Evolutionary conservation across 2,113 vertebrate species (phyloP).

Genomic region (Channa argus): DNA sequence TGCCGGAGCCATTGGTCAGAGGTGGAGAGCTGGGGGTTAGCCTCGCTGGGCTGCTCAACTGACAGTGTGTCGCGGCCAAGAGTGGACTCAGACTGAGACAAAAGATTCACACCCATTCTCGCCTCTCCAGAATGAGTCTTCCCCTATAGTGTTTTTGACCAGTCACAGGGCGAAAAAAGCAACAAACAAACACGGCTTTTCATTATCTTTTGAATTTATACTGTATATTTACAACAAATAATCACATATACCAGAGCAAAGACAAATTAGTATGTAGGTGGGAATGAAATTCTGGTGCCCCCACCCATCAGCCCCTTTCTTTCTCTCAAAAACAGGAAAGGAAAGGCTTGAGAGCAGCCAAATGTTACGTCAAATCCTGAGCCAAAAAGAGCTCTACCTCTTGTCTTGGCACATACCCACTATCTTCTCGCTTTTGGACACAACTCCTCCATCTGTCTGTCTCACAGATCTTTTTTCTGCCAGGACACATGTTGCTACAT

Average conservation of each 20-base stretch:
- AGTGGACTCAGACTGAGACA: conserved; percentile 69
- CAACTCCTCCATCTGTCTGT: conserved; percentile 55
- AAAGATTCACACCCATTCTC: conserved; percentile 77
- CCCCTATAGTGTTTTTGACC: conserved; percentile 32
- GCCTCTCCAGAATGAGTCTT: conserved; percentile 55
- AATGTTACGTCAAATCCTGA: conserved; percentile 44
- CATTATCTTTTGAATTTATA: not conserved
- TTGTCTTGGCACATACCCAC: conserved; percentile 61
- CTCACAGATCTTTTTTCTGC: conserved; percentile 55
- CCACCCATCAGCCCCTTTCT: not conserved
- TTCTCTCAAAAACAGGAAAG: conserved; percentile 15
- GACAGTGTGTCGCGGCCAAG: conserved; percentile 64
- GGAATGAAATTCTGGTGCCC: not conserved
- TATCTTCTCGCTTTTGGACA: conserved; percentile 57
- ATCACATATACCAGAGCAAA: not conserved
- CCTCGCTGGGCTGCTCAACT: conserved; percentile 68
- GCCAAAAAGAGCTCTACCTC: conserved; percentile 63
- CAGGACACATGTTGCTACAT: conserved; percentile 63
- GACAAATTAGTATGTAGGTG: not conserved
- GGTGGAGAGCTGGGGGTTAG: conserved; percentile 57
- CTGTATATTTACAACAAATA: not conserved
- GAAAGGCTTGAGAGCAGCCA: conserved; percentile 30
- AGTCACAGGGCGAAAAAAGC: conserved; percentile 45
- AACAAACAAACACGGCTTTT: conserved; percentile 9
- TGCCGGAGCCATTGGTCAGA: conserved; percentile 80